Conservation (phyloP, 2,797 vertebrate genomes). For the Schizopygopsis pylzovi region DNA sequence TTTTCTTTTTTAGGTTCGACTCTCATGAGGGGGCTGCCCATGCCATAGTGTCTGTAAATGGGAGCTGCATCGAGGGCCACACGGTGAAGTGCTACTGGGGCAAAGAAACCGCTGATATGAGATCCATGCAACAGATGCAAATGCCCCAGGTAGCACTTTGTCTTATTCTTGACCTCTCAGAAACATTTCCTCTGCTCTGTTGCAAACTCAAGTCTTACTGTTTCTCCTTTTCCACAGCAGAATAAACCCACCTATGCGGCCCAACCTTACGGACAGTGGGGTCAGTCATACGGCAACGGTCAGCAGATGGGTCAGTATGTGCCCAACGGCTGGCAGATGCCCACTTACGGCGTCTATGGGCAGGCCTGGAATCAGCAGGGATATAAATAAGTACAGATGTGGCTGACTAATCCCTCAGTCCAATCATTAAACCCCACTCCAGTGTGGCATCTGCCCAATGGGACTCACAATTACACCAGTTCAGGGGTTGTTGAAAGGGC, state of each 20-base stretch:
- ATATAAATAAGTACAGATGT: constrained; percentile 89
- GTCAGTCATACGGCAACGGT: constrained; percentile 94
- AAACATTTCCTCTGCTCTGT: background rate
- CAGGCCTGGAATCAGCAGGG: constrained; percentile 98
- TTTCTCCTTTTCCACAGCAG: constrained; percentile 9
- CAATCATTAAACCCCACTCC: constrained; percentile 49
- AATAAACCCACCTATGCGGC: constrained; percentile 91
- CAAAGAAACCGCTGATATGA: constrained; percentile 95
- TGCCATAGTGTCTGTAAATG: constrained; percentile 96
- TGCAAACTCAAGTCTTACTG: background rate
- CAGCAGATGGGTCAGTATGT: constrained; percentile 96
- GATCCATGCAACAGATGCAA: constrained; percentile 89
- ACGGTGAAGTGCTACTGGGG: constrained; percentile 98
- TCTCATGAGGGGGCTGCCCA: constrained; percentile 96
- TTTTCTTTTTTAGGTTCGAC: constrained; percentile 82
- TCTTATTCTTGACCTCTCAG: background rate
- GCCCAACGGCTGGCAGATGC: constrained; percentile 97
- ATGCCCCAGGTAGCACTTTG: constrained; percentile 75
- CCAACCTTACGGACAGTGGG: constrained; percentile 94
- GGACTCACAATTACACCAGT: constrained; percentile 55
- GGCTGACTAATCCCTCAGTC: constrained; percentile 56
- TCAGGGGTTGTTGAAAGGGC: constrained; percentile 55
- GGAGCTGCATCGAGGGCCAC: constrained; percentile 92
- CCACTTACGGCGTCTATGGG: constrained; percentile 91
- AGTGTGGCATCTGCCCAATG: constrained; percentile 53